Evolutionary conservation across 1,140 invertebrate genomes (phyloP), one percentile per base, ranked within the genome.

Genomic region (Sweltsa coloradensis): DNA sequence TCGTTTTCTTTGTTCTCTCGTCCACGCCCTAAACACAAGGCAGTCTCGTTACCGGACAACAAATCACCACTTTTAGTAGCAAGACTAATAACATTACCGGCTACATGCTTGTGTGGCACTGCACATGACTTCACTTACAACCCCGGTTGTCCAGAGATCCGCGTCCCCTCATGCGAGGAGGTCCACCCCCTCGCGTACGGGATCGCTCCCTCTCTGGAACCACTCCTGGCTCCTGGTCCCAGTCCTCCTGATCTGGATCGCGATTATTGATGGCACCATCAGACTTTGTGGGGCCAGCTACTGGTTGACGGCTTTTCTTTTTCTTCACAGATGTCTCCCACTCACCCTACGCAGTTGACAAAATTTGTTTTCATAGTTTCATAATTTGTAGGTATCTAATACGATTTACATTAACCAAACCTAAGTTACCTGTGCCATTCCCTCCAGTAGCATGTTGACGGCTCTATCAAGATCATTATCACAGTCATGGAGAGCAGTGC

Each of bases 251-350:
- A 4, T 42, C 39, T n/a, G 26, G 5, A 34, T 49, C 47, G n/a
- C 41, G 14, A 31, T 42, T 42, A 34, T 49, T 49, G 22, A 21
- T 26, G 24, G 27, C 27, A 11, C 40, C 22, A 23, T 49, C 47
- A 3, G 47, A 43, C 22, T 49, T 49, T 40, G 45, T 13, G n/a
- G 47, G 42, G 29, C 18, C 36, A 31, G 29, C 29, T n/a, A n/a
- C n/a, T 14, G 46, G 22, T 55, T 78, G 73, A 52, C 78, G 73
- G 59, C 77, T 82, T 69, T 89, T 92, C 69, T 88, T 89, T 69
- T 90, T 91, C 66, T 89, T 90, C 21, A 85, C 70, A 18, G 75
- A 78, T 42, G 78, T 83, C 57, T 79, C 76, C 84, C 83, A 88
- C 64, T 81, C 79, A 57, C 74, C 77, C 80, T 83, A 63, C 22